phyloP scores from a whole-genome alignment of 1,140 invertebrate genomes.

The Drosophila santomea region DNA sequence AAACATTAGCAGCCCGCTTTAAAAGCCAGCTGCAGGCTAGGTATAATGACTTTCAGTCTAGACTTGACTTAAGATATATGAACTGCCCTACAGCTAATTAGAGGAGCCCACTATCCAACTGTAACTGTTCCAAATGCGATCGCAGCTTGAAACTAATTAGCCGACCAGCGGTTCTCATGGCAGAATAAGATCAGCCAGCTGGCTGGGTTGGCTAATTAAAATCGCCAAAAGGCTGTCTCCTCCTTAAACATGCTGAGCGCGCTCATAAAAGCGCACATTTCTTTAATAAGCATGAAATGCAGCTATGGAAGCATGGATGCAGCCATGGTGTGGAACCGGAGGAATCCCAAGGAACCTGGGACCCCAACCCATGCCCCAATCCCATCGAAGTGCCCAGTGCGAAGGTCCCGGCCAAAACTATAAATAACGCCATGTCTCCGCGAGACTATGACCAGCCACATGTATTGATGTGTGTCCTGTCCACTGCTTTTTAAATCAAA shows the following conservation, averaged over 20 bases:
- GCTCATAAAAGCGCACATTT: slow-evolving; percentile 77
- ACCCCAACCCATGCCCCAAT: neutral
- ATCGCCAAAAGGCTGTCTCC: slow-evolving; percentile 58
- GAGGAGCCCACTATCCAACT: slow-evolving; percentile 14
- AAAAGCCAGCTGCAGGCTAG: neutral
- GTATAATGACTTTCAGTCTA: slow-evolving; percentile 12
- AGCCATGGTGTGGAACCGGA: neutral
- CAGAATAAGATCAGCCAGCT: slow-evolving; percentile 33
- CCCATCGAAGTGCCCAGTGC: neutral
- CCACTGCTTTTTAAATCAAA: slow-evolving; percentile 84
- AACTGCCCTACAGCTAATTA: slow-evolving; percentile 36
- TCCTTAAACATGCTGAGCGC: slow-evolving; percentile 57
- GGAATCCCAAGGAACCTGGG: neutral
- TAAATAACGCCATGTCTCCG: slow-evolving; percentile 72
- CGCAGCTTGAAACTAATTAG: slow-evolving; percentile 58
- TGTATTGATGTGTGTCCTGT: slow-evolving; percentile 81
- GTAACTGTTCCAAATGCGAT: slow-evolving; percentile 46
- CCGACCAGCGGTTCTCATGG: slow-evolving; percentile 4
- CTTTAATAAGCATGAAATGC: slow-evolving; percentile 79
- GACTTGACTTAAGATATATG: neutral
- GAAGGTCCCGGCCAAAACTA: slow-evolving; percentile 63
- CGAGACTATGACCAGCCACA: slow-evolving; percentile 40
- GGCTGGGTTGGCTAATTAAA: slow-evolving; percentile 64
- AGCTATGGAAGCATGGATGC: neutral
- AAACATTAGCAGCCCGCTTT: neutral